A percentile compares a stretch with the other conserved stretches of the same genome.
These are phyloP conservation scores for Adelges cooleyi DNA, from an alignment of 1,140 invertebrate genomes.

Conservation along the genomic window DNA sequence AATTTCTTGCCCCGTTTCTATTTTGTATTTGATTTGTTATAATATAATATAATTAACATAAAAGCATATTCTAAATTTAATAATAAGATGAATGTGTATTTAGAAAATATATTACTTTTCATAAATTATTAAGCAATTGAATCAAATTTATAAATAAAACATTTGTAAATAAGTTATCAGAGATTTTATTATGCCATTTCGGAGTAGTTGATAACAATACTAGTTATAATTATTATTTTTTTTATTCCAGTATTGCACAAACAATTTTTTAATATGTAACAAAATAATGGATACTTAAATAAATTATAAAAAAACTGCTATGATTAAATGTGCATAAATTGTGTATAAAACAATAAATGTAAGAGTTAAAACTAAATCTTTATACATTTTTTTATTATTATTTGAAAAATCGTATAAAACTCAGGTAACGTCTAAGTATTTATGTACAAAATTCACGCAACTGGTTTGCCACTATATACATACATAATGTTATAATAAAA, in stretches of 20 bases:
- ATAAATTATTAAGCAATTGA: no score
- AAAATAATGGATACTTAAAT: slow-evolving; percentile 11
- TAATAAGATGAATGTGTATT: no score
- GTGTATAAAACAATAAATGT: slow-evolving; percentile 17
- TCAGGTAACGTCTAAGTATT: slow-evolving; percentile 28
- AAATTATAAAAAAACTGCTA: slow-evolving; percentile 5
- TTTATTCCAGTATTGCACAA: slow-evolving; percentile 20
- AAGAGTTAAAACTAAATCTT: slow-evolving; percentile 23
- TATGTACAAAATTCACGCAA: slow-evolving; percentile 27
- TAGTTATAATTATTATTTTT: background rate
- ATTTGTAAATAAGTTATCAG: background rate
- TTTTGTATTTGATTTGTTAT: no score
- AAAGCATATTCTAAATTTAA: no score
- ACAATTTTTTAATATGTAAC: slow-evolving; percentile 1
- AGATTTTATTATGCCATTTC: slow-evolving; percentile 11
- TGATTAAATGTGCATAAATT: slow-evolving; percentile 1
- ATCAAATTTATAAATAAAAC: slow-evolving; percentile 11
- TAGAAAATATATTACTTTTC: no score
- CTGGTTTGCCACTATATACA: slow-evolving; percentile 13
- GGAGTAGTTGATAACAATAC: slow-evolving; percentile 10
- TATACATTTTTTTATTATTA: slow-evolving; percentile 20
- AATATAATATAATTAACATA: no score
- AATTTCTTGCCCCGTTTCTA: no score
- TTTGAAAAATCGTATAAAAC: slow-evolving; percentile 27
- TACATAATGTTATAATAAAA: background rate